Evolutionary conservation across 2,888 invertebrate species (phyloP).

Genomic region (Eilema depressum): DNA sequence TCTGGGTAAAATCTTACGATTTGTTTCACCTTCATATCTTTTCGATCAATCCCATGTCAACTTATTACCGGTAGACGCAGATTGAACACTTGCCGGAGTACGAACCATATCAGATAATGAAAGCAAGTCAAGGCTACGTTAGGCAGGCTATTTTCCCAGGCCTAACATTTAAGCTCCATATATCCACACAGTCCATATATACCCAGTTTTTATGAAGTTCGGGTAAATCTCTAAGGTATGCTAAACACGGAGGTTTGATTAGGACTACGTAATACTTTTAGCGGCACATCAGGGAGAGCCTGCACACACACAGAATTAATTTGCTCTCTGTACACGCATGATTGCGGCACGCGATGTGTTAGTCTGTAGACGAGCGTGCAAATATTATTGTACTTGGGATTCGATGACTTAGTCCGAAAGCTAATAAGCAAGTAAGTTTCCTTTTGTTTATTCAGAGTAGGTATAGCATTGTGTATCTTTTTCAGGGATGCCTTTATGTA

Average conservation of each 20-base stretch:
- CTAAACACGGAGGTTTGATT: conserved; percentile 43
- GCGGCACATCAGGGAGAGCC: conserved; percentile 14
- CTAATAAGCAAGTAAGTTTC: conserved; percentile 7
- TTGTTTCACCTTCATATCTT: no score
- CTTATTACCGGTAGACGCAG: neutral
- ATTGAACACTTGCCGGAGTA: neutral
- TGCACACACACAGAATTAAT: conserved; percentile 20
- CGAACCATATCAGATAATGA: neutral
- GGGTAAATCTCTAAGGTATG: conserved; percentile 31
- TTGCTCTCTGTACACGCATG: conserved; percentile 16
- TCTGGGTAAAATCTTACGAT: no score
- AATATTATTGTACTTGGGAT: neutral
- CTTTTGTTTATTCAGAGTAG: neutral
- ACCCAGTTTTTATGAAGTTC: conserved; percentile 44
- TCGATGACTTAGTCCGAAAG: neutral
- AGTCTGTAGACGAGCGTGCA: neutral
- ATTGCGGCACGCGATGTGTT: conserved; percentile 13
- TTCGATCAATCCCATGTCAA: no score
- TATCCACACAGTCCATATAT: conserved; percentile 22
- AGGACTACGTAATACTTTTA: conserved; percentile 38
- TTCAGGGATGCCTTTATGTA: neutral
- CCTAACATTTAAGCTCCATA: conserved; percentile 36
- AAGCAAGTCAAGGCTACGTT: neutral
- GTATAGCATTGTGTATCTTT: neutral
- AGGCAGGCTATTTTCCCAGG: conserved; percentile 18